A percentile compares a stretch with the other conserved stretches of the same genome.
phyloP scores from a whole-genome alignment of 2,113 vertebrate genomes.

The Carassius auratus region DNA sequence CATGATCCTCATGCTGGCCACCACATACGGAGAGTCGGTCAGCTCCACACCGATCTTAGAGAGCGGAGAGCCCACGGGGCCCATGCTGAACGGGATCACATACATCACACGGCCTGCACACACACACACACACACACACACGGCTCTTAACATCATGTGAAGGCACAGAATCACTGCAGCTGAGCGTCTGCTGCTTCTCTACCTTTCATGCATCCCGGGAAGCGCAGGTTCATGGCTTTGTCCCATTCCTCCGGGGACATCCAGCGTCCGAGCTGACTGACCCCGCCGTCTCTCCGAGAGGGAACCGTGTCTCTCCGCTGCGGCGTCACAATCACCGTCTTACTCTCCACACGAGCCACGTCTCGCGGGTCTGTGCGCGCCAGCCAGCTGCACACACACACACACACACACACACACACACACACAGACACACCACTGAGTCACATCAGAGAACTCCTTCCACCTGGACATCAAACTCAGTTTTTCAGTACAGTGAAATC shows the following conservation, averaged over 20 bases:
- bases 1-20: constrained; percentile 96
- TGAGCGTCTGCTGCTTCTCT: constrained; percentile 4
- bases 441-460: too few relatives aligned
- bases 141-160: constrained; percentile 67
- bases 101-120: constrained; percentile 92
- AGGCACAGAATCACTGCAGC: too few relatives aligned
- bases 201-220: constrained; percentile 98
- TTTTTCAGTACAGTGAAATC: too few relatives aligned
- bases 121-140: background rate
- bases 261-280: constrained; percentile 91
- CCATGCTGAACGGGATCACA: constrained; percentile 96
- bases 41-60: constrained; percentile 90
- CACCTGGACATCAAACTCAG: too few relatives aligned
- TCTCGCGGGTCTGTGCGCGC: constrained; percentile 92
- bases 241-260: constrained; percentile 94
- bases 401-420: too few relatives aligned
- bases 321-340: constrained; percentile 89
- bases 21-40: constrained; percentile 93
- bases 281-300: constrained; percentile 73
- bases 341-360: constrained; percentile 94
- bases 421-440: too few relatives aligned
- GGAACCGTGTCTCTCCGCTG: constrained; percentile 88
- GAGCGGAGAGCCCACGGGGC: constrained; percentile 88
- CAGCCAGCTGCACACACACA: constrained; percentile 82
- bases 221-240: constrained; percentile 84